Base-by-base conservation (phyloP, 2,113 vertebrate genomes). In the Bolborhynchus lineola region DNA sequence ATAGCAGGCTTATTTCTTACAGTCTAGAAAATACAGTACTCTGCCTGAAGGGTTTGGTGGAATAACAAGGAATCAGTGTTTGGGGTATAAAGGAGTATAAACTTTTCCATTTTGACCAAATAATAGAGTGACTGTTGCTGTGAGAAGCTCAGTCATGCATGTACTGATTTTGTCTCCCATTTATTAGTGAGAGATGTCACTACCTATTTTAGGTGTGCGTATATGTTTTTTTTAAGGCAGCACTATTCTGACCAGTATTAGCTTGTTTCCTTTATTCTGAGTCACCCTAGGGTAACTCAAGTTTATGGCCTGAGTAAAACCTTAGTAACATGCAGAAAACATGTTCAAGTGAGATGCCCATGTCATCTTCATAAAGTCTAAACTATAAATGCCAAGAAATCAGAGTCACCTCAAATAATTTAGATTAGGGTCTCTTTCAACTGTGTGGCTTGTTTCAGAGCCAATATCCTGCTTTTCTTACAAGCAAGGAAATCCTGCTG, bases 381-480 rank as follows among this genome's bases (percentile, higher is more conserved):
- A 63, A 42, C 20, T 93, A 11, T 78, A 91, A 95, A 80, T 90
- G 76, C 62, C 69, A 86, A 95, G 76, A 94, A 93, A 96, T 90
- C 60, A 64, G 68, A 60, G 47, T 92, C 42, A 71, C 42, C 52
- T 96, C 64, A 44, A 75, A 60, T 78, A 93, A 94, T 92, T 90
- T 88, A 76, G 44, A 77, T 83, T 85, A 50, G 24, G 33, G 64
- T 71, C 64, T 88, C 39, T 95, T 95, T 96, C 88, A 97, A 92
- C 71, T 44, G 26, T 39, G 35, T 88, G 26, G 17, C 42, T 93
- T 93, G 68, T 78, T 93, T 88, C 1, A 1, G 76, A 86, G 90
- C 87, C 85, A 89, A 71, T 94, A 95, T 94, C 88, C 90, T 93
- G 79, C 94, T 88, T 94, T 95, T 94, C 47, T 62, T 81, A 53